Base-by-base conservation (phyloP, 2,113 vertebrate genomes). In the Lota lota region DNA sequence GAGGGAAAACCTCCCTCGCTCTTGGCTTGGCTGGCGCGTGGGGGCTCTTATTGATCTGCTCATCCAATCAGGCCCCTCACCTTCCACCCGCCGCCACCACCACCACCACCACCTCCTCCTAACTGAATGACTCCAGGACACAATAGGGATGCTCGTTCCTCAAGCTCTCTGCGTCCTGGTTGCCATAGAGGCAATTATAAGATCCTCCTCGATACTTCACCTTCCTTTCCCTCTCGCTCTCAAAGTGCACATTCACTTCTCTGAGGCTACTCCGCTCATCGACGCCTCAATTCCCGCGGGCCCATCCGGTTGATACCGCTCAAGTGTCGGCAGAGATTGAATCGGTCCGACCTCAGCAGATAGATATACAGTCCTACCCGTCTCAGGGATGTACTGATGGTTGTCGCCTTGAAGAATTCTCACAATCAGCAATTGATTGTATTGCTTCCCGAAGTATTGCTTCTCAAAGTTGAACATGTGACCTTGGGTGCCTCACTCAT, bases 61-160 rank as follows among this genome's bases (percentile, higher is more conserved):
- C 3, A 16, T 17, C 53, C 53, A 56, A 56, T 56, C 16, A 56
- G 53, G 53, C 18, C 16, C n/a, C n/a, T 56, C 53, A 18, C 58
- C 19, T 15, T 2, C 57, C 57, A 6, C 19, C 21, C 59, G 4
- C 59, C 4, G n/a, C 19, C n/a, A 4, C 57, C 10, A n/a, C 20
- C 20, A 28, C 61, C 62, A 59, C 56, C 58, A 16, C 56, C 5
- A 70, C n/a, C 14, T 36, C 53, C 36, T 63, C n/a, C 68, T 22
- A 16, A 28, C 54, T 63, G 47, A 58, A 71, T 64, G 61, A 22
- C 64, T 71, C 64, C 54, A 58, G 17, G 33, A 40, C 69, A 64
- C 28, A 21, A 22, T 3, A n/a, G 56, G 19, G 14, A 4, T 33
- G 8, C n/a, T 54, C 12, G 14, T 18, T 16, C 59, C 12, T 19